Conservation (phyloP, 2,797 vertebrate genomes). For the Cyprinodon diabolis region DNA sequence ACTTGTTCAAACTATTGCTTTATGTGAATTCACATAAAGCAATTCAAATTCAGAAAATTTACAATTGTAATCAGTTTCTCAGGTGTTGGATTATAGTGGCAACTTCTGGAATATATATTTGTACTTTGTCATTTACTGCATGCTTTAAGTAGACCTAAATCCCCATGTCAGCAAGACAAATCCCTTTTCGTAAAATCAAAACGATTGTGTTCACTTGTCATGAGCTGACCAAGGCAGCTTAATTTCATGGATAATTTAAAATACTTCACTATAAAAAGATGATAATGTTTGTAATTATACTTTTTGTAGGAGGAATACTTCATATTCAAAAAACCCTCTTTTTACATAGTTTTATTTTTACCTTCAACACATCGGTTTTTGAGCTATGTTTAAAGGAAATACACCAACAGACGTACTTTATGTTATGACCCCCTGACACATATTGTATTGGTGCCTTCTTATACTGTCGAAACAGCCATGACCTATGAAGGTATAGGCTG, state of each 20-base stretch:
- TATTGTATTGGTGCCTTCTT: neutral
- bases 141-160: slow-evolving; percentile 29
- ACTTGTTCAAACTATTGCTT: neutral
- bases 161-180: slow-evolving; percentile 36
- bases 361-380: neutral
- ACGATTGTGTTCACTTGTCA: slow-evolving; percentile 40
- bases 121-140: slow-evolving; percentile 23
- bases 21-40: too few relatives aligned
- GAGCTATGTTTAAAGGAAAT: neutral
- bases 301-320: slow-evolving; percentile 30
- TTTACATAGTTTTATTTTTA: slow-evolving; percentile 8
- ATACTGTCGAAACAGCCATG: neutral
- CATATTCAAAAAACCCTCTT: slow-evolving; percentile 18
- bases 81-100: slow-evolving; percentile 17
- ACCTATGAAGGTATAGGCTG: neutral
- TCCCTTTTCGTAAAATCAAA: slow-evolving; percentile 49
- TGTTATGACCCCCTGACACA: neutral
- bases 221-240: slow-evolving; percentile 36
- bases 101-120: slow-evolving; percentile 19
- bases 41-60: neutral
- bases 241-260: slow-evolving; percentile 48
- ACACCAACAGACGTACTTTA: neutral
- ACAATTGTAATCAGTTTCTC: slow-evolving; percentile 20
- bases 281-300: slow-evolving; percentile 49
- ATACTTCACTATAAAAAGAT: slow-evolving; percentile 35